phyloP scores from a whole-genome alignment of 2,113 vertebrate species.

The rabbit (Oryctolagus cuniculus) region DNA sequence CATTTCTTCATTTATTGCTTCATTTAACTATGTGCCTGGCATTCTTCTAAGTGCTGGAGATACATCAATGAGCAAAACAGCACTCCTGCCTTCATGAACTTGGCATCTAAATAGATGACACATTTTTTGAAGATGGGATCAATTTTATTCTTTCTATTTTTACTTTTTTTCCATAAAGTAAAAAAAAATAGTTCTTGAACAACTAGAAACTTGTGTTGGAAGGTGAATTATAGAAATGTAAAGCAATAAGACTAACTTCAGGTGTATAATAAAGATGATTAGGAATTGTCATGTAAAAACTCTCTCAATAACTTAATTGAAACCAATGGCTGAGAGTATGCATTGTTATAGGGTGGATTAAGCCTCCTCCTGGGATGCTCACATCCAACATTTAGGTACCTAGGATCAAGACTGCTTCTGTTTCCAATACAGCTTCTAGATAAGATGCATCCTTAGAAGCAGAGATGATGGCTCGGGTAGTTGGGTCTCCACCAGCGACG shows the following conservation, averaged over 20 bases:
- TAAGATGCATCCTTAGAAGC: too few species aligned
- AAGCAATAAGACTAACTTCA: not conserved
- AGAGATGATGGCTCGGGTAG: too few species aligned
- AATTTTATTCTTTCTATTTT: conserved; percentile 32
- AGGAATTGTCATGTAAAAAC: not conserved
- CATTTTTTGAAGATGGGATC: not conserved
- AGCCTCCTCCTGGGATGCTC: too few species aligned
- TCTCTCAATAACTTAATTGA: not conserved
- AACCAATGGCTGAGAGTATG: not conserved
- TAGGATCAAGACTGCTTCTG: too few species aligned
- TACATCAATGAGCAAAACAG: not conserved
- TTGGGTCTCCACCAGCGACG: too few species aligned
- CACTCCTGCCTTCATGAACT: not conserved
- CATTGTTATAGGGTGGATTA: too few species aligned
- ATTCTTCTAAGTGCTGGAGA: conserved; percentile 4
- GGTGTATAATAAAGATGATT: not conserved
- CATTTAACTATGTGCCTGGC: not conserved
- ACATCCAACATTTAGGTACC: too few species aligned
- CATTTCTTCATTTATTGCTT: not conserved
- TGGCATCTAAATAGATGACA: not conserved
- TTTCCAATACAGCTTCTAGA: too few species aligned
- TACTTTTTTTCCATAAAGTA: not conserved
- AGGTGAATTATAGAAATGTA: not conserved
- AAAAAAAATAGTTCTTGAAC: conserved; percentile 54
- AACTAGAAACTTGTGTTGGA: not conserved